Evolutionary conservation across 2,113 vertebrate genomes (phyloP).

Genomic region (Arizona elegans): DNA sequence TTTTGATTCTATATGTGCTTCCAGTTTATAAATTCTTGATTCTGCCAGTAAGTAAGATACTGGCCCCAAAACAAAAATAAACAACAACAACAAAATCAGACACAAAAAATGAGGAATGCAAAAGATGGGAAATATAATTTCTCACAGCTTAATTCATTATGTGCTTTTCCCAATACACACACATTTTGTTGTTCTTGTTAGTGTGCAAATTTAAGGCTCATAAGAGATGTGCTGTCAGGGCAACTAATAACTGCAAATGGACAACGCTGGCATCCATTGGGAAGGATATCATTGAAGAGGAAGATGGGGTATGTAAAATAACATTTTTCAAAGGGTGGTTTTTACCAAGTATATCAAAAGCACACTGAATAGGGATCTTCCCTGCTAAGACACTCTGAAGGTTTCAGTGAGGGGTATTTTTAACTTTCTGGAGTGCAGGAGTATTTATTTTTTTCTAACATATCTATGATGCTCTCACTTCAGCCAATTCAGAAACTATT

Average conservation of each 20-base stretch:
- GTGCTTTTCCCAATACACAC: background rate
- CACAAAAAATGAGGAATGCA: background rate
- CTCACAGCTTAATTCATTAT: background rate
- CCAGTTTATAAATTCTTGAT: background rate
- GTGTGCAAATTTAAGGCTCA: conserved; percentile 98
- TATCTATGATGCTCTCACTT: background rate
- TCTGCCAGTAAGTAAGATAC: background rate
- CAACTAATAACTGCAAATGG: conserved; percentile 98
- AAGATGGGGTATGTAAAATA: conserved; percentile 86
- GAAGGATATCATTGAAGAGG: conserved; percentile 95
- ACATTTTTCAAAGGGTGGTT: background rate
- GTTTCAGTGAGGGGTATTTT: background rate
- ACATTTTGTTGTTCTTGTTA: conserved; percentile 48
- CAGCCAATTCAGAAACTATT: background rate
- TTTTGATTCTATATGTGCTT: background rate
- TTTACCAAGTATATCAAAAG: background rate
- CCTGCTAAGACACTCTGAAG: background rate
- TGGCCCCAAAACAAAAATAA: background rate
- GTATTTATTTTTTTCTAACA: background rate
- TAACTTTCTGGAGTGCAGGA: background rate
- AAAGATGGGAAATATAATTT: background rate
- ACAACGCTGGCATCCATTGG: conserved; percentile 94
- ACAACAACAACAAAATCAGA: background rate
- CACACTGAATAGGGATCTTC: background rate
- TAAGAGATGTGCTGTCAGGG: conserved; percentile 92